Evolutionary conservation across 1,140 invertebrate species (phyloP), one percentile per base, ranked within the genome.

Genomic region (Bombus soroeensis): DNA sequence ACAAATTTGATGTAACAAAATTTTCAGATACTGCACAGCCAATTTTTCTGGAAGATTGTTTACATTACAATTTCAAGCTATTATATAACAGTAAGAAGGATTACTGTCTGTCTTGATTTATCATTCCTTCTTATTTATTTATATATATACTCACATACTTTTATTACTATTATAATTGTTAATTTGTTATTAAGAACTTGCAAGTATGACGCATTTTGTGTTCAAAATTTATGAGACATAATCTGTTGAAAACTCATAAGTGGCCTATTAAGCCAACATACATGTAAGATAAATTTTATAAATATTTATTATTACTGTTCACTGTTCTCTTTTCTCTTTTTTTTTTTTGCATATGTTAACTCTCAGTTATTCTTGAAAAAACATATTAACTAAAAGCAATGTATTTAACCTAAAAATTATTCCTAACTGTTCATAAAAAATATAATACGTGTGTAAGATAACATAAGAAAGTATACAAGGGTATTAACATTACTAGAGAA

Each of bases 381-480:
- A 43, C 39, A 68, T 34, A 68, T 32, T 59, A 76, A 83, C n/a
- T 83, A 76, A 41, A 83, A 71, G 57, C 62, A 83, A 77, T 73
- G 43, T 66, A 83, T 78, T 37, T 78, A 83, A 87, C 66, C 81
- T 53, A 39, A 57, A 87, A 78, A 62, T 72, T 68, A 72, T 87
- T 83, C 81, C 25, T 83, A 83, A 72, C 39, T 87, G 85, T 83
- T 87, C 57, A 87, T 76, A 76, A 83, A 39, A 87, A 78, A 72
- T 47, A 34, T 83, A 78, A 68, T 83, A 72, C 37, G 32, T 62
- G 81, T 86, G 64, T 85, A 83, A 81, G 62, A 86, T 86, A 76
- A 83, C 39, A 15, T 83, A 83, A 76, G 81, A 86, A 77, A 87
- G 81, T 83, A 64, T 68, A 62, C 68, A 77, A 84, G 68, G 68